Conservation (phyloP, 2,113 vertebrate species). For the Sander lucioperca region DNA sequence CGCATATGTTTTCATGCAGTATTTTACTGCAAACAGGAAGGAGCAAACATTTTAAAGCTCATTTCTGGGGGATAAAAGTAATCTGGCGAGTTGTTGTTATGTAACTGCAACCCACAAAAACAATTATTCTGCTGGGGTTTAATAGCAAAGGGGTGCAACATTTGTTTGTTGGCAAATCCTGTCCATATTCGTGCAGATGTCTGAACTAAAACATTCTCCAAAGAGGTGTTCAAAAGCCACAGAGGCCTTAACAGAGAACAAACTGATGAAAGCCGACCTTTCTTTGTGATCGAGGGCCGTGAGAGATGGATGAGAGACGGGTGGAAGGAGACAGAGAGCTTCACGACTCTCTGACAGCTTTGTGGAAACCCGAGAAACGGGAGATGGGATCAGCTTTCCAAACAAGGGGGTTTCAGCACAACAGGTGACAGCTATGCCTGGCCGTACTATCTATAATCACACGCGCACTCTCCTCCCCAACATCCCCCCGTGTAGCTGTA, state of each 20-base stretch:
- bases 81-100: conserved; percentile 1
- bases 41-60: not conserved
- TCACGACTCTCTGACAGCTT: conserved; percentile 60
- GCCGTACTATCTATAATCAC: conserved; percentile 18
- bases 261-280: conserved; percentile 51
- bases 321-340: conserved; percentile 50
- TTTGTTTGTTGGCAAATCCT: not conserved
- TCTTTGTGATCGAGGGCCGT: conserved; percentile 35
- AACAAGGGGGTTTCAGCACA: conserved; percentile 58
- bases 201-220: not conserved
- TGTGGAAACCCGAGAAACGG: conserved; percentile 64
- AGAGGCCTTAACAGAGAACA: conserved; percentile 32
- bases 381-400: conserved; percentile 58
- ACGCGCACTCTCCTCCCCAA: not conserved
- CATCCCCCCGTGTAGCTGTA: conserved; percentile 25
- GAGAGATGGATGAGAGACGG: conserved; percentile 46
- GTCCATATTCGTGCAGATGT: not conserved
- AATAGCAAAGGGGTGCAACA: conserved; percentile 1
- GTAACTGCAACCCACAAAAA: not conserved
- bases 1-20: not conserved
- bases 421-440: conserved; percentile 65
- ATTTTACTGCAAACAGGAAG: not conserved
- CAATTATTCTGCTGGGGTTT: not conserved
- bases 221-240: conserved; percentile 16
- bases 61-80: not conserved